These are phyloP conservation scores for Punctoribates punctum DNA, from an alignment of 2,888 invertebrate species.

Conservation along the genomic window DNA sequence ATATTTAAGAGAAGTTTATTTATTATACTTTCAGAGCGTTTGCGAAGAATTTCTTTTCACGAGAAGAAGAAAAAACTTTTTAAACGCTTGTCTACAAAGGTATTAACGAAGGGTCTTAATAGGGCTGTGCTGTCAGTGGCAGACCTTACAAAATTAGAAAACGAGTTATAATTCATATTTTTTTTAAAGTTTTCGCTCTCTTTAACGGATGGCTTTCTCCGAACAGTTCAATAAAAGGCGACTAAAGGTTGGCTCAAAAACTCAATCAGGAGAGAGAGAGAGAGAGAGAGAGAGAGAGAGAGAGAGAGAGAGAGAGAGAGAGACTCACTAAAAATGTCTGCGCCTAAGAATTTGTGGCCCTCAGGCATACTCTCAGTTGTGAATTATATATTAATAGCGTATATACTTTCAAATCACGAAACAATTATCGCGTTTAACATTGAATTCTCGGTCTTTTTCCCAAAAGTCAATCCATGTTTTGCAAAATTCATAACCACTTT, in stretches of 20 bases:
- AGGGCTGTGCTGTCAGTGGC: slow-evolving; percentile 28
- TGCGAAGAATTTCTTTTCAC: background rate
- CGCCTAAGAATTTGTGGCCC: slow-evolving; percentile 1
- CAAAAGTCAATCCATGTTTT: no score
- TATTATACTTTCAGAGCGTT: background rate
- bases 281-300: slow-evolving; percentile 7
- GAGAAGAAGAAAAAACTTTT: background rate
- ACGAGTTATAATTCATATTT: slow-evolving; percentile 31
- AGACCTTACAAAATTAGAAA: background rate
- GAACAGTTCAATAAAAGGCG: slow-evolving; percentile 18
- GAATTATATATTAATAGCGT: background rate
- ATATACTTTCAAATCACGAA: slow-evolving; percentile 2
- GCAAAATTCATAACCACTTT: no score
- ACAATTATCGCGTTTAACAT: slow-evolving; percentile 27
- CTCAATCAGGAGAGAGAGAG: no score
- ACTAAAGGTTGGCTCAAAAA: slow-evolving; percentile 15
- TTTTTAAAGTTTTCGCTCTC: background rate
- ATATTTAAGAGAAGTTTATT: slow-evolving; percentile 14
- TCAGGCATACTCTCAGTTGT: background rate
- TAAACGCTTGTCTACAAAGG: background rate
- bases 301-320: background rate
- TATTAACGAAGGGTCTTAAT: slow-evolving; percentile 11
- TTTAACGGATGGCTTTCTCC: background rate
- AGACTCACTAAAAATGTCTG: background rate
- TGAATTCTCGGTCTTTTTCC: slow-evolving; percentile 6